These are phyloP conservation scores for Koerneria pararmatus DNA, from an alignment of 2,888 invertebrate species.

Conservation along the genomic window DNA sequence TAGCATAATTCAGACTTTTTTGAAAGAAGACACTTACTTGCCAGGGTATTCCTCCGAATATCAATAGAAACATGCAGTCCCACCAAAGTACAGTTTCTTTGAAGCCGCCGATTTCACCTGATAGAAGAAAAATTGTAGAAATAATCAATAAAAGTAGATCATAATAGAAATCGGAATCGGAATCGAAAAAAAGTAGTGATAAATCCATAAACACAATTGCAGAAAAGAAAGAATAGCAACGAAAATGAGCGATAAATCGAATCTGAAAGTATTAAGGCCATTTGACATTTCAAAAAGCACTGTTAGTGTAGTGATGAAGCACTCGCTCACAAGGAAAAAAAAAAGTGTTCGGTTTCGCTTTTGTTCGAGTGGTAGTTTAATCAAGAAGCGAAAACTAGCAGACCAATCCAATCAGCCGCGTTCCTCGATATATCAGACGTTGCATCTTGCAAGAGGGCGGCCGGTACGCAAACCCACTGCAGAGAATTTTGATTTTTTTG, in stretches of 20 bases:
- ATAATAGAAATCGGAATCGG: too few relatives aligned
- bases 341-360: too few relatives aligned
- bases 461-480: slow-evolving; percentile 92
- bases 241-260: slow-evolving; percentile 15
- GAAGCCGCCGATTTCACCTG: slow-evolving; percentile 62
- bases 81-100: slow-evolving; percentile 77
- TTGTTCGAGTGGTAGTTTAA: too few relatives aligned
- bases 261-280: neutral
- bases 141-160: too few relatives aligned
- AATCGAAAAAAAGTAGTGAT: too few relatives aligned
- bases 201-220: too few relatives aligned
- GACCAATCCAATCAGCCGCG: slow-evolving; percentile 82
- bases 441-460: slow-evolving; percentile 82
- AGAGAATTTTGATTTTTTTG: slow-evolving; percentile 32
- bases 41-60: slow-evolving; percentile 96
- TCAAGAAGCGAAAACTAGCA: too few relatives aligned
- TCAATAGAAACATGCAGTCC: slow-evolving; percentile 80
- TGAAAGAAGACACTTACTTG: slow-evolving; percentile 68
- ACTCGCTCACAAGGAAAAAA: too few relatives aligned
- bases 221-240: too few relatives aligned
- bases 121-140: slow-evolving; percentile 19
- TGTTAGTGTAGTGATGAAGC: too few relatives aligned
- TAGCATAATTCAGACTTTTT: too few relatives aligned
- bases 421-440: slow-evolving; percentile 72
- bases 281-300: neutral